Percentiles rank a stretch among this genome's conserved stretches.
These are phyloP conservation scores for Hydractinia echinata DNA, from an alignment of 30 jellyfish, hydroid and myxozoan genomes.

Conservation along the genomic window DNA sequence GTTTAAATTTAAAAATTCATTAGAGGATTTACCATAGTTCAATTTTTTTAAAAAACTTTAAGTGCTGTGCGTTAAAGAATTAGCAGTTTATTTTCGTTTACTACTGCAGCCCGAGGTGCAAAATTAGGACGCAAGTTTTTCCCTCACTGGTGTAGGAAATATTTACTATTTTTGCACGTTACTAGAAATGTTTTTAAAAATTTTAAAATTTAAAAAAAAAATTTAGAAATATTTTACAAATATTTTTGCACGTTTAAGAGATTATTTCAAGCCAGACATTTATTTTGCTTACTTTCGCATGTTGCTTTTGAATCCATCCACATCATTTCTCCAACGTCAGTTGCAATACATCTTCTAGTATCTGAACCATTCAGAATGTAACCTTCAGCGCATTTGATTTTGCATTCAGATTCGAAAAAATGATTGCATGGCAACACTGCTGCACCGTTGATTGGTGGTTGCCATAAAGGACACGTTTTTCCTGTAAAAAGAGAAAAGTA, in stretches of 20 bases:
- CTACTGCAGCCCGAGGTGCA: too few relatives aligned
- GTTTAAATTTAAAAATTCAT: too few relatives aligned
- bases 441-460: constrained; percentile 42
- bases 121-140: too few relatives aligned
- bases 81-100: too few relatives aligned
- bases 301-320: constrained; percentile 41
- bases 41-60: too few relatives aligned
- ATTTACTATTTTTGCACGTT: too few relatives aligned
- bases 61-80: too few relatives aligned
- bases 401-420: constrained; percentile 52
- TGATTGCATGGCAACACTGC: constrained; percentile 47
- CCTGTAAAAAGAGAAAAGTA: constrained; percentile 27
- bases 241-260: not conserved
- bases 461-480: constrained; percentile 28
- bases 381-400: constrained; percentile 43
- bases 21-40: too few relatives aligned
- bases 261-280: not conserved
- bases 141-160: too few relatives aligned
- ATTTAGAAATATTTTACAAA: not conserved
- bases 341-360: constrained; percentile 34
- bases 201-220: too few relatives aligned
- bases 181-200: too few relatives aligned
- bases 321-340: constrained; percentile 34
- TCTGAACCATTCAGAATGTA: constrained; percentile 47
- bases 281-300: constrained; percentile 39